A percentile compares a stretch with the other conserved stretches of the same genome.
phyloP scores from a whole-genome alignment of 2,797 vertebrate species.

The Dicrostonyx torquatus region DNA sequence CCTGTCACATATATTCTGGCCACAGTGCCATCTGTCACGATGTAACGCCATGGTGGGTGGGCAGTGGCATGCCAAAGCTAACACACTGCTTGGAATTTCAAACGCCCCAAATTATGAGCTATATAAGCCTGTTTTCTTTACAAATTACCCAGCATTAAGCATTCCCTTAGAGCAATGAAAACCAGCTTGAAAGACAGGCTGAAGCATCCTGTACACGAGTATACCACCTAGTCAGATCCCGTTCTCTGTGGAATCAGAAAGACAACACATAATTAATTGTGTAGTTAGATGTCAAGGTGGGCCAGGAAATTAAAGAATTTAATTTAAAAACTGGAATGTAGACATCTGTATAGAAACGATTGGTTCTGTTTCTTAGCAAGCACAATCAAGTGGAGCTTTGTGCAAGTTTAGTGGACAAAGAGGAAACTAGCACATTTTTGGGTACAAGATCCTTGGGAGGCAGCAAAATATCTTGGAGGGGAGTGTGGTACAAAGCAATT shows the following conservation, averaged over 20 bases:
- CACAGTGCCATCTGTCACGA: background rate
- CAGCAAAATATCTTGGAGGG: background rate
- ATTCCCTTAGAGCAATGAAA: background rate
- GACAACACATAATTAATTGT: background rate
- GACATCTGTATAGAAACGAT: background rate
- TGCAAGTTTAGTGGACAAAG: conserved; percentile 26
- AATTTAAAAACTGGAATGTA: no score
- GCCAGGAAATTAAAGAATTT: conserved; percentile 29
- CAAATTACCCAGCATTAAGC: background rate
- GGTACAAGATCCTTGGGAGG: background rate
- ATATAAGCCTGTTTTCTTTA: background rate
- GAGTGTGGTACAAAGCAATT: background rate
- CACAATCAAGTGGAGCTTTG: background rate
- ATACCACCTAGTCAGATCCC: background rate
- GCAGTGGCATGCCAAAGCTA: background rate
- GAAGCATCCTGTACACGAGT: background rate
- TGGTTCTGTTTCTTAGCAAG: conserved; percentile 30
- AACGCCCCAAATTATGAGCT: background rate
- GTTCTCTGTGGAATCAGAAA: background rate
- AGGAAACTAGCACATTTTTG: background rate
- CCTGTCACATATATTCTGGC: background rate
- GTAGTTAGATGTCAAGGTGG: background rate
- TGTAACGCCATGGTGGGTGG: background rate
- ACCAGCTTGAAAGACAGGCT: background rate
- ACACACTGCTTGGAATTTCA: background rate